Evolutionary conservation across 2,888 invertebrate species (phyloP).

Genomic region (Hirudinaria manillensis): DNA sequence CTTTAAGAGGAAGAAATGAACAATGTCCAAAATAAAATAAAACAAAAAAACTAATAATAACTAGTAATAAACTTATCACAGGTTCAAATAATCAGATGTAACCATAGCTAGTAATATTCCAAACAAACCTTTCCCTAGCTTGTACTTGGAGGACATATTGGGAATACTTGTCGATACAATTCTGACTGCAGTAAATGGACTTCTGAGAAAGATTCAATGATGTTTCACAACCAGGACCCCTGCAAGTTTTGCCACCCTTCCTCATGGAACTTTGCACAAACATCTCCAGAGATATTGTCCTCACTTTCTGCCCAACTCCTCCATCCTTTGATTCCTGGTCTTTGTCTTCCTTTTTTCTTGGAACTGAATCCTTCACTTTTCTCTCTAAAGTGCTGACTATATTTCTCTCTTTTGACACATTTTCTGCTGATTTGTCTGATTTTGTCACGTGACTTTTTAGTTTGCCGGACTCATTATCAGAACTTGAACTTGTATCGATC

Average conservation of each 20-base stretch:
- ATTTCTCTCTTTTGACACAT: no score
- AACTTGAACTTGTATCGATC: background rate
- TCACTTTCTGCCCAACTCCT: background rate
- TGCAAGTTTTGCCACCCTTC: background rate
- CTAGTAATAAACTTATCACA: background rate
- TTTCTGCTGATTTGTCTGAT: no score
- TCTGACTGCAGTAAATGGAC: constrained; percentile 14
- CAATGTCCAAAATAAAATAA: background rate
- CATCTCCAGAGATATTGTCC: constrained; percentile 22
- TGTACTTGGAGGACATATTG: background rate
- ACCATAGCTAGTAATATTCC: no score
- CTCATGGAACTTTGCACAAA: constrained; percentile 16
- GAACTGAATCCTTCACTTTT: background rate
- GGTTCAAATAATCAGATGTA: no score
- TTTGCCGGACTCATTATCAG: background rate
- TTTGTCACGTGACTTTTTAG: background rate
- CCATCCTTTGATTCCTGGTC: background rate
- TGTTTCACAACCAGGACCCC: constrained; percentile 14
- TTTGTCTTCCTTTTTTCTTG: background rate
- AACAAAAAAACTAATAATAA: background rate
- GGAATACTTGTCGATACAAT: constrained; percentile 21
- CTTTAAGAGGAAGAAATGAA: no score
- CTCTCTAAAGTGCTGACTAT: no score
- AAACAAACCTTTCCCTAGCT: constrained; percentile 17
- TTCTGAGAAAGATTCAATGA: background rate